Percentiles rank a stretch among this genome's conserved stretches.
Conservation (phyloP, 2,113 vertebrate species). For the Antechinus stuartii region DNA sequence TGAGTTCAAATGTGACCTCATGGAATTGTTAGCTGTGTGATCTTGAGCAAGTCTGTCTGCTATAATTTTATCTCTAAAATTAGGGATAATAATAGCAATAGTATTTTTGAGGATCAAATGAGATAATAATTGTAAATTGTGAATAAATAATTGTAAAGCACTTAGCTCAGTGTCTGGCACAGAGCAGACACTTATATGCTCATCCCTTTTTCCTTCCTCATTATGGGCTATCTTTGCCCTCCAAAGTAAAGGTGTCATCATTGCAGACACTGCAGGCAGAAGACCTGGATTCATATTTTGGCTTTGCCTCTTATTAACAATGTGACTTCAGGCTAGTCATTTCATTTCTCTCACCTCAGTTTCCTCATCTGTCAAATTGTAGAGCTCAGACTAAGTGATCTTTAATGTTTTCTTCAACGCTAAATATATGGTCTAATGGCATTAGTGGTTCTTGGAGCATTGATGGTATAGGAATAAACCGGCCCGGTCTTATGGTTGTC, state of each 20-base stretch:
- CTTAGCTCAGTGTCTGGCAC: background rate
- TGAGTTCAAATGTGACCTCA: background rate
- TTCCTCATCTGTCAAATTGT: background rate
- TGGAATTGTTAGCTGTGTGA: background rate
- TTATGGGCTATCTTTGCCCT: background rate
- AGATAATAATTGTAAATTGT: background rate
- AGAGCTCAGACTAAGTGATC: background rate
- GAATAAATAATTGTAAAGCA: background rate
- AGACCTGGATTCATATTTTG: background rate
- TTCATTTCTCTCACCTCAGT: background rate
- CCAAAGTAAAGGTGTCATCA: accelerated
- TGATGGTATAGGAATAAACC: background rate
- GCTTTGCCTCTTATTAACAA: background rate
- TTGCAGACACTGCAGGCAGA: background rate
- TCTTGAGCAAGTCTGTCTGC: background rate
- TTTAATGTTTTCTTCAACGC: background rate
- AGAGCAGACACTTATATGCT: background rate
- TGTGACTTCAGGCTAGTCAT: background rate
- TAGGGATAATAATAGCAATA: background rate
- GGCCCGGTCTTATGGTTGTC: background rate
- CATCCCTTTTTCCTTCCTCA: background rate
- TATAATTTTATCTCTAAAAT: background rate
- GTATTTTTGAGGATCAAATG: background rate
- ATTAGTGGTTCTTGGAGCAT: background rate
- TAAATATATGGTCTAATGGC: background rate